Base-by-base conservation (phyloP, 2,113 vertebrate species). In the Mus pahari region DNA sequence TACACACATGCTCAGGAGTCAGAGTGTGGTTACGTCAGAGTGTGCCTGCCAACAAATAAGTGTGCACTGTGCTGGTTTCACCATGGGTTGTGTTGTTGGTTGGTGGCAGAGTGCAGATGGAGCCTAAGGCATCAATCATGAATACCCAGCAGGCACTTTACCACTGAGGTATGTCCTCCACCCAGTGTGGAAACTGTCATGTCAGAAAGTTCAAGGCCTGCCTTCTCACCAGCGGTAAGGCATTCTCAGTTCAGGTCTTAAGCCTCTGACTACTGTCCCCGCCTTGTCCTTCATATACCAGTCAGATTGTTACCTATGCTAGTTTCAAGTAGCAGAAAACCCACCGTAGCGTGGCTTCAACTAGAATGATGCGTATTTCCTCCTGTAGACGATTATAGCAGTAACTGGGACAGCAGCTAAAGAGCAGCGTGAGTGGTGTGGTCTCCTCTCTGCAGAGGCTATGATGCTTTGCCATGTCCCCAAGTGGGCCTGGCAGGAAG, bases 201-300 rank as follows among this genome's bases (percentile, higher is more conserved):
- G 53, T 70, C 75, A 86, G 73, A 91, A 94, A 71, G 86, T 45
- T 68, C 33, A 77, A 94, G 91, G 24, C 33, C 36, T n/a, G 1
- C 78, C 81, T 94, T 77, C 58, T 60, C 89, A 19, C 79, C 96
- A 74, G 39, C 88, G 92, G n/a, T 36, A 79, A 26, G 91, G 89
- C 45, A 55, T 60, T 31, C 53, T 68, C 39, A 24, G 16, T 55
- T 4, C n/a, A 58, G 36, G 55, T 45, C n/a, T 0, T 74, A 33
- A 33, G 28, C 66, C 81, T 75, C 42, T 94, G 7, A 36, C 86
- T 64, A 20, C 62, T 74, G 36, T 75, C 68, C 50, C 42, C 91
- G 31, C 28, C 60, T 55, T 24, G 36, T 24, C 74, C 71, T 88
- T 53, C 74, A 68, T 39, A 31, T 6, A 13, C 16, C 36, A 94